A percentile compares a stretch with the other conserved stretches of the same genome.
These are phyloP conservation scores for Melanotaenia duboulayi DNA, from an alignment of 2,113 vertebrate genomes.

Conservation along the genomic window DNA sequence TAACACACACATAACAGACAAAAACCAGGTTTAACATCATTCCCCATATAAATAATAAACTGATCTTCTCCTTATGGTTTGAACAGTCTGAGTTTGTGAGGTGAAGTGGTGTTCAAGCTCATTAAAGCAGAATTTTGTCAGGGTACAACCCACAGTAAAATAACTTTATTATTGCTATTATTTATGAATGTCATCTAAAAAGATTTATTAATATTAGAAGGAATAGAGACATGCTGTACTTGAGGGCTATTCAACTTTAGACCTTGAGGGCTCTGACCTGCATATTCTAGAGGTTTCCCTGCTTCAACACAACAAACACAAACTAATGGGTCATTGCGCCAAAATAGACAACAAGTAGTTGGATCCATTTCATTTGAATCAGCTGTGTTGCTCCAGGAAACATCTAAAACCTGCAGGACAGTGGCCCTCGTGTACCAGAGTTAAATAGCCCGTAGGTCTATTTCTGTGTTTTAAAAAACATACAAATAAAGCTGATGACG, in stretches of 20 bases:
- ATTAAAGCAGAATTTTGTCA: not conserved
- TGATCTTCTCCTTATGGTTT: constrained; percentile 12
- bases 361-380: no score
- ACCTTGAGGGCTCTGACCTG: no score
- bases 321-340: no score
- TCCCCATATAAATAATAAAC: constrained; percentile 29
- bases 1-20: constrained; percentile 4
- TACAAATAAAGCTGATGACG: not conserved
- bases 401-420: no score
- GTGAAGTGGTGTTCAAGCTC: constrained; percentile 29
- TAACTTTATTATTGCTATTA: constrained; percentile 5
- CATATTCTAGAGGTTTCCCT: no score
- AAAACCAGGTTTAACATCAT: constrained; percentile 32
- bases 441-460: no score
- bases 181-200: constrained; percentile 6
- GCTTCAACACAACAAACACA: no score
- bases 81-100: constrained; percentile 29
- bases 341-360: no score
- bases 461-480: not conserved
- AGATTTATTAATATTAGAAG: not conserved
- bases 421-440: no score
- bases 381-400: no score
- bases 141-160: not conserved
- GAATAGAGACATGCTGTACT: not conserved
- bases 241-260: no score